Evolutionary conservation across 2,888 invertebrate genomes (phyloP), one percentile per base, ranked within the genome.

Genomic region (Drosophila cognata): DNA sequence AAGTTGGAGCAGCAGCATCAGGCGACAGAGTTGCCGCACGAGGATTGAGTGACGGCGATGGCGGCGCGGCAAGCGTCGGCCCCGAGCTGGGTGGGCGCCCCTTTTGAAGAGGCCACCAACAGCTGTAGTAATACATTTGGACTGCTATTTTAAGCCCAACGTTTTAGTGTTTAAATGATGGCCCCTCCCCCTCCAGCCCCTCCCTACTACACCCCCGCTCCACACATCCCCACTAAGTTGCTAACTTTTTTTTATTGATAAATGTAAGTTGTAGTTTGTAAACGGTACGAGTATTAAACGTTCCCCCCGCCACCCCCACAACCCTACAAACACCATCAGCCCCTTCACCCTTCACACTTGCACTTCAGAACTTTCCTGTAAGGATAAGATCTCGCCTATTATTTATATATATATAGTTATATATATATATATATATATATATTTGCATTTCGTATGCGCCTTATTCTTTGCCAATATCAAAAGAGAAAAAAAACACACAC

Each of bases 61-160:
- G 11, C 38, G 70, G 16, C 59, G 46, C 67, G 13, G 1, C 28
- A 50, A 18, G 50, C 50, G 50, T 5, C 50, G 33, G 70, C 52
- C 57, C 41, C 33, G 10, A 52, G 56, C 61, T 73, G 69, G 64
- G 63, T 73, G 72, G 74, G 67, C 59, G 74, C 62, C 59, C 53
- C 81, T 82, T 81, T 52, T 81, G 81, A 82, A 81, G 84, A 77
- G 76, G 62, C 73, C 71, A 74, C 73, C 73, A 74, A 71, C 62
- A 74, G 58, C 36, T 56, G 56, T 56, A 56, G 35, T 41, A 65
- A 79, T 56, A 71, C 75, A 81, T 79, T 89, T 89, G 87, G 91
- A 92, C 91, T 91, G 91, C 91, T 92, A 91, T 88, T 88, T 91
- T 90, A 91, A 89, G 89, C 91, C 92, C 91, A 90, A 91, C 88